Conservation (phyloP, 1,140 invertebrate species). For the Andricus grossulariae region DNA sequence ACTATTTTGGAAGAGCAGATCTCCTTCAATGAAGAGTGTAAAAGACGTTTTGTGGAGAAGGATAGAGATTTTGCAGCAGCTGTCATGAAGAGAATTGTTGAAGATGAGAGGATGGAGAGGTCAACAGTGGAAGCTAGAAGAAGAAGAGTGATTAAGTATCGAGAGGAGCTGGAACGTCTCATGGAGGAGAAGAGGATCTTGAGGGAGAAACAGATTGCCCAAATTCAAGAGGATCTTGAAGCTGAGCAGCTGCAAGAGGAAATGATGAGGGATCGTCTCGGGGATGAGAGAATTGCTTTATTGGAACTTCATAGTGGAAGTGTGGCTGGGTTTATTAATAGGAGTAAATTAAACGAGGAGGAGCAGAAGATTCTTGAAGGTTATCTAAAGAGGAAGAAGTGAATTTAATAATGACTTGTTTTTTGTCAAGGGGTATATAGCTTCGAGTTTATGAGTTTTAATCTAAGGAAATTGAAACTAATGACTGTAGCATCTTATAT, state of each 20-base stretch:
- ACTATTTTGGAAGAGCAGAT: constrained; percentile 58
- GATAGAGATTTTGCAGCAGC: constrained; percentile 59
- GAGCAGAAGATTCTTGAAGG: constrained; percentile 46
- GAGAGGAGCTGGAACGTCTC: constrained; percentile 56
- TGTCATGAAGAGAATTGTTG: constrained; percentile 55
- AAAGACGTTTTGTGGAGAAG: constrained; percentile 42
- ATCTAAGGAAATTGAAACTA: constrained; percentile 7
- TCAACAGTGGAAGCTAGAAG: constrained; percentile 53
- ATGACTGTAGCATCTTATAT: not conserved
- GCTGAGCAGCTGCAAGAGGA: constrained; percentile 89
- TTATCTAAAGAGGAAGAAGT: constrained; percentile 33
- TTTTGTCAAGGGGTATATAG: constrained; percentile 29
- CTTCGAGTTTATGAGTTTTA: not conserved
- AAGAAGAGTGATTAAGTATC: constrained; percentile 53
- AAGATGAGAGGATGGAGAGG: constrained; percentile 54
- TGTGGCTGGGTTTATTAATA: constrained; percentile 56
- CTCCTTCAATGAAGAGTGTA: constrained; percentile 53
- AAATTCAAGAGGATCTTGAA: constrained; percentile 77
- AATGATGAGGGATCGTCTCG: constrained; percentile 78
- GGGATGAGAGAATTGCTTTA: constrained; percentile 54
- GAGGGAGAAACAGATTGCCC: constrained; percentile 50
- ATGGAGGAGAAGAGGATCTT: constrained; percentile 55
- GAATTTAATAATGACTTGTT: constrained; percentile 4
- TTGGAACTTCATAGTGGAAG: constrained; percentile 55
- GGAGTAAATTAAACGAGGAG: constrained; percentile 47